phyloP scores from a whole-genome alignment of 2,888 invertebrate genomes.

The Hydrotaea cyrtoneurina region DNA sequence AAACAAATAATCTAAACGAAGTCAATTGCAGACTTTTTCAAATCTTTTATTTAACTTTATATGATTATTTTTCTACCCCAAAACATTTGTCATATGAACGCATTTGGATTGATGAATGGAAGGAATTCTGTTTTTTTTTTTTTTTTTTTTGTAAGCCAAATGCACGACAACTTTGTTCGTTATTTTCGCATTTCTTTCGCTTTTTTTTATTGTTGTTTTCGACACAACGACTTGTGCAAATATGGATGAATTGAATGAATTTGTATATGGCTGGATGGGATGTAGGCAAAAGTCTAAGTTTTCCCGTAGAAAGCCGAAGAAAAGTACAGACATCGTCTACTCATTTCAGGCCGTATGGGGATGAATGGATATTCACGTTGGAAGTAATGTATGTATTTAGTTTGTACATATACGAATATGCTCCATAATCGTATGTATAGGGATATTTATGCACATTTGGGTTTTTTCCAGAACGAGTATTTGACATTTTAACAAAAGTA shows the following conservation, averaged over 20 bases:
- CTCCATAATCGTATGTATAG: neutral
- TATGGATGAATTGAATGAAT: neutral
- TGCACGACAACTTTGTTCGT: neutral
- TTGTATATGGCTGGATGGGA: neutral
- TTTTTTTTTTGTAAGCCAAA: neutral
- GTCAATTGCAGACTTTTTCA: slow-evolving; percentile 75
- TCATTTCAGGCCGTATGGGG: slow-evolving; percentile 16
- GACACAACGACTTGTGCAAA: slow-evolving; percentile 28
- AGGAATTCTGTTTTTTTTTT: too few species aligned
- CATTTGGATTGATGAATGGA: neutral
- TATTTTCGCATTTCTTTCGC: slow-evolving; percentile 14
- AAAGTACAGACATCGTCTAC: neutral
- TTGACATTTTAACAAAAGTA: too few species aligned
- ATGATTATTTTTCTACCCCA: slow-evolving; percentile 76
- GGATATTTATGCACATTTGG: too few species aligned
- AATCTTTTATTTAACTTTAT: slow-evolving; percentile 78
- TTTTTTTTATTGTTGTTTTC: neutral
- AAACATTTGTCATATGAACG: slow-evolving; percentile 33
- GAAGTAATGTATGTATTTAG: neutral
- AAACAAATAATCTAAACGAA: slow-evolving; percentile 64
- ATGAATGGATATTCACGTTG: neutral
- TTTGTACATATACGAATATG: neutral
- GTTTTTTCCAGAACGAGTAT: too few species aligned
- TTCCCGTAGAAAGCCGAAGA: slow-evolving; percentile 16
- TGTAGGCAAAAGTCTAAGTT: slow-evolving; percentile 4